Percentiles rank a stretch among this genome's conserved stretches.
These are phyloP conservation scores for Merops nubicus DNA, from an alignment of 2,113 vertebrate species.

Conservation along the genomic window DNA sequence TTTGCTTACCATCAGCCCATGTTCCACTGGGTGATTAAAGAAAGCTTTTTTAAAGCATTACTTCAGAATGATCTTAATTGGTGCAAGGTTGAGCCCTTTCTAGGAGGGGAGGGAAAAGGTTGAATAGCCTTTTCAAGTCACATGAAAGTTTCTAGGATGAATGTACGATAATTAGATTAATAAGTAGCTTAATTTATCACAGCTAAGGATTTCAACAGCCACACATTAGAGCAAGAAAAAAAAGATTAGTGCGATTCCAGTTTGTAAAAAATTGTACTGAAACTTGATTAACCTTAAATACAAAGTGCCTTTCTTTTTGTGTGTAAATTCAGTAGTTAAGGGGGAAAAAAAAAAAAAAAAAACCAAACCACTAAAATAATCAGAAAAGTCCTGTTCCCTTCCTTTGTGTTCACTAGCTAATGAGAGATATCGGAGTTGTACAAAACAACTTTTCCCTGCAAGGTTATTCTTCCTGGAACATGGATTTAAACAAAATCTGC, in stretches of 20 bases:
- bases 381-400: slow-evolving; percentile 62
- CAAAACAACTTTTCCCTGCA: slow-evolving; percentile 57
- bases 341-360: background rate
- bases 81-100: slow-evolving; percentile 87
- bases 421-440: slow-evolving; percentile 43
- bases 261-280: slow-evolving; percentile 85
- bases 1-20: slow-evolving; percentile 76
- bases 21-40: slow-evolving; percentile 83
- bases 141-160: slow-evolving; percentile 98
- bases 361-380: slow-evolving; percentile 59
- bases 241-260: slow-evolving; percentile 92
- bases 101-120: slow-evolving; percentile 85
- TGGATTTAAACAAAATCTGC: slow-evolving; percentile 4
- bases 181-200: slow-evolving; percentile 99
- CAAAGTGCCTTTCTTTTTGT: slow-evolving; percentile 87
- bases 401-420: slow-evolving; percentile 66
- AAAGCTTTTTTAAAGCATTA: slow-evolving; percentile 85
- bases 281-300: slow-evolving; percentile 96
- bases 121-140: slow-evolving; percentile 97
- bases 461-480: slow-evolving; percentile 21
- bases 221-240: slow-evolving; percentile 90
- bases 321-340: slow-evolving; percentile 82
- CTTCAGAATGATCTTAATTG: slow-evolving; percentile 95
- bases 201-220: slow-evolving; percentile 97
- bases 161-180: slow-evolving; percentile 99